Evolutionary conservation across 2,888 invertebrate species (phyloP), one percentile per base, ranked within the genome.

Genomic region (Aproaerema taeniolella): DNA sequence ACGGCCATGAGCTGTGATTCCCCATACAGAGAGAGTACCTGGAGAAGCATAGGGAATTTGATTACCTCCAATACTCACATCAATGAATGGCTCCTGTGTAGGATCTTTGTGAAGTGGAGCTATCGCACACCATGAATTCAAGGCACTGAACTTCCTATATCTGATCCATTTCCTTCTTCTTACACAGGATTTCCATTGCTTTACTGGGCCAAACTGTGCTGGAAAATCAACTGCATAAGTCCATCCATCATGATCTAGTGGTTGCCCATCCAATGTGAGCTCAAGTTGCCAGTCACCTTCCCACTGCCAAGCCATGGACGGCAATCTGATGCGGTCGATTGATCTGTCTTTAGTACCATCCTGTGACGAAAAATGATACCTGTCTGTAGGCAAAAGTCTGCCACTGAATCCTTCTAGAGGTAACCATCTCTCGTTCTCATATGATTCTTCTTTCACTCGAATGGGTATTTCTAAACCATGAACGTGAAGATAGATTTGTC

Each of bases 271-370:
- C 53, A 95, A 82, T 2, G 93, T 93, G 12, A 94, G 88, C 65
- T 96, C 95, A 40, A 95, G 85, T 56, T 93, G 92, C 97, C 97
- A 97, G 52, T 96, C 95, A 2, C 95, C 95, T 82, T 98, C 97
- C 97, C 97, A 98, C 61, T 95, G 94, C 97, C 97, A 98, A 10
- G 96, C 95, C 91, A 95, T 93, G 0, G 97, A 96, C 4, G 97
- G 97, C 32, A 97, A 78, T 46, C 94, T 88, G 44, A 97, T 95
- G 68, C 91, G 91, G 57, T 94, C 93, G 50, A 94, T 92, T 20
- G 92, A 90, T 42, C 95, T 88, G 58, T 95, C 93, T 24, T 90
- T 88, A 6, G 90, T 89, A 4, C 97, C 97, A 87, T 96, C 95
- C 57, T 90, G 90, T 53, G 92, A 94, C 9, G 96, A 97, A 86